Evolutionary conservation across 2,113 vertebrate genomes (phyloP).

Genomic region (Mormoops blainvillei): DNA sequence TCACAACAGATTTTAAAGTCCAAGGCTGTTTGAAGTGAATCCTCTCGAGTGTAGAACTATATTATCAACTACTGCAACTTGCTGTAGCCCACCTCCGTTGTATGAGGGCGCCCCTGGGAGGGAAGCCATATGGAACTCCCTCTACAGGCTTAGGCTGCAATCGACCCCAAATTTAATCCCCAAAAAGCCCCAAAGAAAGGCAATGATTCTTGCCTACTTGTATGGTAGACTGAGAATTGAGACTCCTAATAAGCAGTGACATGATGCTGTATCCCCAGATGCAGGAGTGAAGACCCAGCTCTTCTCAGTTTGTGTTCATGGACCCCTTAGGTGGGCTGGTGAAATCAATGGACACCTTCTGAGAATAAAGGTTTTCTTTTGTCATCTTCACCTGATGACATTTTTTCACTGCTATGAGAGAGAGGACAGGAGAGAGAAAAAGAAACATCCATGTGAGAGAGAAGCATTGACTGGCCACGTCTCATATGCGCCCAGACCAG

Average conservation of each 20-base stretch:
- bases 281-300: fast-evolving
- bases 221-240: background rate
- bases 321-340: too few relatives aligned
- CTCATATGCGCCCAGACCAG: too few relatives aligned
- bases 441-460: too few relatives aligned
- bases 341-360: background rate
- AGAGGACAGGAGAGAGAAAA: too few relatives aligned
- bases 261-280: fast-evolving
- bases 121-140: too few relatives aligned
- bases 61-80: background rate
- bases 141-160: background rate
- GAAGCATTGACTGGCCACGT: too few relatives aligned
- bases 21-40: background rate
- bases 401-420: too few relatives aligned
- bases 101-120: background rate
- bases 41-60: background rate
- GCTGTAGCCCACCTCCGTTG: background rate
- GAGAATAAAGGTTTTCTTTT: too few relatives aligned
- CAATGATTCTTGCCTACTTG: background rate
- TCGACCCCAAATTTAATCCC: background rate
- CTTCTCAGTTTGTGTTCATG: fast-evolving
- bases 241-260: background rate
- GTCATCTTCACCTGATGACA: too few relatives aligned
- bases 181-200: background rate
- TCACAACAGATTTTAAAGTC: background rate